Conservation (phyloP, 2,888 invertebrate genomes). For the Spisula solida region DNA sequence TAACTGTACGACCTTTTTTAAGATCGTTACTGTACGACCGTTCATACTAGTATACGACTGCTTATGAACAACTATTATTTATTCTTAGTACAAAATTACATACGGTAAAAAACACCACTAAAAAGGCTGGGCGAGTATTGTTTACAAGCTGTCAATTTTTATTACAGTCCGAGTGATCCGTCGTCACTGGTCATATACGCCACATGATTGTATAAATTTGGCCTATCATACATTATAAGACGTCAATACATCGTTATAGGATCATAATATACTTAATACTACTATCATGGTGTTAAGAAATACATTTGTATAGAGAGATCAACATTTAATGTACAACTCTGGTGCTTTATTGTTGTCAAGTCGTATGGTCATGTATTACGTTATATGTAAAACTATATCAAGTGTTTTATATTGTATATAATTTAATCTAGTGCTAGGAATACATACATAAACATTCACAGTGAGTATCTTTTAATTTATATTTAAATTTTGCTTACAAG, state of each 20-base stretch:
- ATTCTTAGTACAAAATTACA: neutral
- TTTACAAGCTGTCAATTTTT: neutral
- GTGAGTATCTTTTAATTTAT: neutral
- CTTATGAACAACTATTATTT: too few species aligned
- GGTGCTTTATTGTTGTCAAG: neutral
- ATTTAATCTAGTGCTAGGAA: neutral
- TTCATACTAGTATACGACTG: too few species aligned
- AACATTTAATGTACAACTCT: neutral
- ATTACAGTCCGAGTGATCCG: neutral
- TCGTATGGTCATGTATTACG: neutral
- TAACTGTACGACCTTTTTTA: too few species aligned
- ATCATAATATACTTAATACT: neutral
- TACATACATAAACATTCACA: neutral
- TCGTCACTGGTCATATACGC: neutral
- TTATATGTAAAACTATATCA: neutral
- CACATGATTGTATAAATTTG: constrained; percentile 13
- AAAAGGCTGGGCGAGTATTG: neutral
- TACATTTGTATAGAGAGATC: too few species aligned
- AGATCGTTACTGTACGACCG: too few species aligned
- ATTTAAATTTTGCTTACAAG: neutral
- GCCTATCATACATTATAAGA: constrained; percentile 7
- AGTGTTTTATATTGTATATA: neutral
- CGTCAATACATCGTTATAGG: neutral
- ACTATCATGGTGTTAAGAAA: neutral
- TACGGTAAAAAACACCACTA: neutral